Base-by-base conservation (phyloP, 2,888 invertebrate genomes). In the Barypeithes pellucidus region DNA sequence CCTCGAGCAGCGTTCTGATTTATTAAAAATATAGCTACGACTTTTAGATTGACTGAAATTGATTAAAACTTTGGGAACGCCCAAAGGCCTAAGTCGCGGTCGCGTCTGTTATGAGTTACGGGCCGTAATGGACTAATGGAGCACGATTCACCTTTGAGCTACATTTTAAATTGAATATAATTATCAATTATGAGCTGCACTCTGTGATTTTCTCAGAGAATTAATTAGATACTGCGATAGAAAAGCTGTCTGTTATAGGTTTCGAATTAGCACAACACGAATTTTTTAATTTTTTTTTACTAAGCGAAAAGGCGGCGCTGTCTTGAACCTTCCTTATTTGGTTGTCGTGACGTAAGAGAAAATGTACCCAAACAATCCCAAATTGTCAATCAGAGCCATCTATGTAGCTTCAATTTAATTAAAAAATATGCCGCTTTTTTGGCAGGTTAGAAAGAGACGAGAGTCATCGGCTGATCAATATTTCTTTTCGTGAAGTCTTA, bases 101-200 rank as follows among this genome's bases (percentile, higher is more conserved):
- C 67, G 59, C 57, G 50, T 41, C 57, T 59, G 57, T 14, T 59
- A 67, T 33, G 39, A 60, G 50, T 39, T 52, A 52, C 24, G n/a
- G n/a, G n/a, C n/a, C n/a, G n/a, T n/a, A n/a, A n/a, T 20, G 50
- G 4, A 24, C 20, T 78, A 78, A 77, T 79, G 76, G 73, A 68
- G 73, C 79, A 81, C 80, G 80, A 78, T 80, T 81, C 79, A 80
- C 80, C 80, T 78, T 77, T 76, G 77, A 73, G 79, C 77, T 76
- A 78, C 78, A 76, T 77, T 79, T 78, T 74, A 79, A 79, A 81
- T 80, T 80, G 80, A 80, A 80, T 80, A 80, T 80, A 80, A 80
- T 80, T 80, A 80, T 80, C 80, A 80, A 80, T 80, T 80, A 80
- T 77, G 72, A 70, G 70, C 69, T 71, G 61, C 63, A 76, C 76